These are phyloP conservation scores for Drymonia ruficornis DNA, from an alignment of 2,888 invertebrate species.

Conservation along the genomic window DNA sequence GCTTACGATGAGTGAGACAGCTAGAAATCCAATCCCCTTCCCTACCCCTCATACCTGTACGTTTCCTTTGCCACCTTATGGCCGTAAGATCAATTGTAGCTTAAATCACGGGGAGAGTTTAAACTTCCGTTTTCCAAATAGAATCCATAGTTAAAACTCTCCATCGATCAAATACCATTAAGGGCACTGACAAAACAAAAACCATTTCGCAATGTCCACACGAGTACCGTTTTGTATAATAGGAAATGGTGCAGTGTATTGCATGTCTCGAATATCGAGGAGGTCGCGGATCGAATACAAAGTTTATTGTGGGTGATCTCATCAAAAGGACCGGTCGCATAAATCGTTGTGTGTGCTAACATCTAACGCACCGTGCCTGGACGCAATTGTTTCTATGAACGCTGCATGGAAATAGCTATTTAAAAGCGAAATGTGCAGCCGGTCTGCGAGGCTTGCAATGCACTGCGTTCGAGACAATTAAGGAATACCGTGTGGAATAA, in stretches of 20 bases:
- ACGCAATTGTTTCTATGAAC: slow-evolving; percentile 85
- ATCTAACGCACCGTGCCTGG: slow-evolving; percentile 82
- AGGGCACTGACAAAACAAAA: no score
- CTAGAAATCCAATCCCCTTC: no score
- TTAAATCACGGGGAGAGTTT: no score
- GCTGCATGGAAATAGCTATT: slow-evolving; percentile 80
- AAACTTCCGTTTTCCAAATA: no score
- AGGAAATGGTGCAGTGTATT: slow-evolving; percentile 80
- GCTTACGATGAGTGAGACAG: no score
- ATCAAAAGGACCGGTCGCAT: slow-evolving; percentile 83
- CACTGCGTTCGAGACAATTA: slow-evolving; percentile 49
- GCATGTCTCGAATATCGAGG: slow-evolving; percentile 76
- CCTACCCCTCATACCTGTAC: no score
- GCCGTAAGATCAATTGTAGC: no score
- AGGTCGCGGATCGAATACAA: slow-evolving; percentile 79
- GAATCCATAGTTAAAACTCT: no score
- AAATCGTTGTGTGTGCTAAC: slow-evolving; percentile 81
- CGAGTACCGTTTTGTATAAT: slow-evolving; percentile 71
- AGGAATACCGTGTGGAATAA: slow-evolving; percentile 36
- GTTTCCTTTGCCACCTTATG: no score
- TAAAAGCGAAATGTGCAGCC: slow-evolving; percentile 55
- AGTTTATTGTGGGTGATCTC: slow-evolving; percentile 78
- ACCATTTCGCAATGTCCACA: slow-evolving; percentile 70
- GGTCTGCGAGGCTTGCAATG: slow-evolving; percentile 41
- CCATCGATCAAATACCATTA: no score